These are phyloP conservation scores for Cryptocephalus moraei DNA, from an alignment of 2,888 invertebrate species.

Conservation along the genomic window DNA sequence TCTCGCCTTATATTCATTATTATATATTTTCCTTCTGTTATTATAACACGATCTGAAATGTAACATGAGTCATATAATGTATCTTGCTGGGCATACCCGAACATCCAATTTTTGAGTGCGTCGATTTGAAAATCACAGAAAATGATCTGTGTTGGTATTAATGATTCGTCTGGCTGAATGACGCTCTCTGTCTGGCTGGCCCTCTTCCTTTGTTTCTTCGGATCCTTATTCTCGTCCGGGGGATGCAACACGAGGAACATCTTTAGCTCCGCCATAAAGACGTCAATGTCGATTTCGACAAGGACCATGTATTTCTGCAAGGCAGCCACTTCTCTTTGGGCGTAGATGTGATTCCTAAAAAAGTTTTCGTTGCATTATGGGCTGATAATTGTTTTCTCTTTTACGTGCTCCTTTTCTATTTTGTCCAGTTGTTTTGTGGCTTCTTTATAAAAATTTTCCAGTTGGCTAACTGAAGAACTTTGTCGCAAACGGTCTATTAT, in stretches of 20 bases:
- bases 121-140: conserved; percentile 24
- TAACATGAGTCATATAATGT: too few relatives aligned
- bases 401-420: conserved; percentile 18
- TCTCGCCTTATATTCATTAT: too few relatives aligned
- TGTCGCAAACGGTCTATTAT: conserved; percentile 25
- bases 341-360: too few relatives aligned
- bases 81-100: conserved; percentile 18
- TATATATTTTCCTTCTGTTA: too few relatives aligned
- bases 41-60: too few relatives aligned
- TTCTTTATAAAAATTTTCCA: conserved; percentile 15
- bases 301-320: conserved; percentile 18
- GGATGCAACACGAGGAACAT: conserved; percentile 21
- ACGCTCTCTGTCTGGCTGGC: conserved; percentile 16
- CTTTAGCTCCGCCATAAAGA: conserved; percentile 22
- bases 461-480: conserved; percentile 16
- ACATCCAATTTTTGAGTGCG: conserved; percentile 30
- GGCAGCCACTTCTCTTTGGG: conserved; percentile 15
- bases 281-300: conserved; percentile 17
- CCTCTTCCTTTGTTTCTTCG: conserved; percentile 19
- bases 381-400: too few relatives aligned
- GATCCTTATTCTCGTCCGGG: conserved; percentile 18
- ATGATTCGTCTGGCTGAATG: conserved; percentile 14
- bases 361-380: too few relatives aligned
- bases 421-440: conserved; percentile 13
- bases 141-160: conserved; percentile 22